Conservation (phyloP, 2,797 vertebrate genomes). For the Galagoides demidoff region DNA sequence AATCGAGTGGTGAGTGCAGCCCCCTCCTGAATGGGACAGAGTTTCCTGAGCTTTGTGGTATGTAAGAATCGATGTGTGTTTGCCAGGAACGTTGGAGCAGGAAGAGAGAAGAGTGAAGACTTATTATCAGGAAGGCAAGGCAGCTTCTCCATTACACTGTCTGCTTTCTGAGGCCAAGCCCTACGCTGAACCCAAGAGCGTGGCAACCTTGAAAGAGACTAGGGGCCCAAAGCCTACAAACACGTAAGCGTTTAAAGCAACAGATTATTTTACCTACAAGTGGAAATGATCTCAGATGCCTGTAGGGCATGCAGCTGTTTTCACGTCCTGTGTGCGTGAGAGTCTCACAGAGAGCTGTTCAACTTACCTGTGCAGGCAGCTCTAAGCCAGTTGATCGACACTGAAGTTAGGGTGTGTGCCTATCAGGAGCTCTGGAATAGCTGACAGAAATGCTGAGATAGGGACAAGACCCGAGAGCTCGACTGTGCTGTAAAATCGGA, state of each 20-base stretch:
- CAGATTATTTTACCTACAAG: background rate
- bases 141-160: background rate
- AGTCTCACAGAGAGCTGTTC: background rate
- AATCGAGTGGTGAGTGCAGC: background rate
- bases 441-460: background rate
- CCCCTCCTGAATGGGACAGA: background rate
- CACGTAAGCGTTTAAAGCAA: background rate
- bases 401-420: background rate
- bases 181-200: background rate
- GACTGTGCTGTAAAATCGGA: background rate
- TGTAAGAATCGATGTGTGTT: background rate
- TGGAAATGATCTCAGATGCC: background rate
- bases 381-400: background rate
- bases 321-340: background rate
- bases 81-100: constrained; percentile 29
- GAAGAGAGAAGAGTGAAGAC: constrained; percentile 21
- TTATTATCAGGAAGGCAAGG: background rate
- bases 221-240: background rate
- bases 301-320: background rate
- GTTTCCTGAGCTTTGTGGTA: background rate
- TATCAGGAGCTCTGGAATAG: background rate
- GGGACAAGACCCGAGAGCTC: background rate
- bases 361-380: background rate
- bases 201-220: background rate
- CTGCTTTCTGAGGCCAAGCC: background rate